Evolutionary conservation across 2,888 invertebrate genomes (phyloP).

Genomic region (Drosophila algonquin): DNA sequence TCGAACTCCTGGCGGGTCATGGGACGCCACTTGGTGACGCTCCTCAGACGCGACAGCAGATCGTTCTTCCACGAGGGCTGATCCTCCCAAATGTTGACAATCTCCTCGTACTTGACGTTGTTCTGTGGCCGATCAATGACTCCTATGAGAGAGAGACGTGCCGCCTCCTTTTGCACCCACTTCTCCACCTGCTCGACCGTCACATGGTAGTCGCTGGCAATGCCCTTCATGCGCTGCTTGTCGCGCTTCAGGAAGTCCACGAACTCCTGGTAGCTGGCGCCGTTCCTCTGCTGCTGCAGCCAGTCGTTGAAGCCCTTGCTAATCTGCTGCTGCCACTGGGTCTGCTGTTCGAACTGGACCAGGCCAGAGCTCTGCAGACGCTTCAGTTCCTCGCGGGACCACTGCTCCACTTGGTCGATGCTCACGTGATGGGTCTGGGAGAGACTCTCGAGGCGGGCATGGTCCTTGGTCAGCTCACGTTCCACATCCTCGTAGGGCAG

Average conservation of each 20-base stretch:
- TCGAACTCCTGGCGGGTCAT: conserved; percentile 78
- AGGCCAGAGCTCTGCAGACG: conserved; percentile 74
- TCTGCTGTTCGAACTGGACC: conserved; percentile 72
- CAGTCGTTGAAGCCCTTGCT: conserved; percentile 74
- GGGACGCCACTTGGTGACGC: conserved; percentile 62
- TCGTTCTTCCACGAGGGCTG: conserved; percentile 69
- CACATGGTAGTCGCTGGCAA: conserved; percentile 78
- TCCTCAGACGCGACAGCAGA: conserved; percentile 66
- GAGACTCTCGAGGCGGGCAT: conserved; percentile 66
- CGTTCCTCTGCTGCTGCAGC: conserved; percentile 72
- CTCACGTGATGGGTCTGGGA: conserved; percentile 77
- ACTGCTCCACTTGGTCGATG: conserved; percentile 77
- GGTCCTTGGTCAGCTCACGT: conserved; percentile 71
- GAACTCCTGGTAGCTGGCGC: conserved; percentile 71
- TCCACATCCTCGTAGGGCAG: conserved; percentile 75
- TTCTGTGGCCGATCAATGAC: conserved; percentile 66
- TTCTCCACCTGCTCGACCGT: conserved; percentile 81
- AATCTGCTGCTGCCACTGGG: conserved; percentile 79
- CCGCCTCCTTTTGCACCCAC: conserved; percentile 80
- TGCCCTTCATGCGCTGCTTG: conserved; percentile 68
- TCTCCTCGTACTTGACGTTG: conserved; percentile 54
- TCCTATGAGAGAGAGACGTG: conserved; percentile 73
- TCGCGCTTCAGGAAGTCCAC: conserved; percentile 75
- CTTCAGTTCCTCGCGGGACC: conserved; percentile 74
- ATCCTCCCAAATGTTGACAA: conserved; percentile 46